These are phyloP conservation scores for Dromiciops gliroides DNA, from an alignment of 2,113 vertebrate genomes.

Conservation along the genomic window DNA sequence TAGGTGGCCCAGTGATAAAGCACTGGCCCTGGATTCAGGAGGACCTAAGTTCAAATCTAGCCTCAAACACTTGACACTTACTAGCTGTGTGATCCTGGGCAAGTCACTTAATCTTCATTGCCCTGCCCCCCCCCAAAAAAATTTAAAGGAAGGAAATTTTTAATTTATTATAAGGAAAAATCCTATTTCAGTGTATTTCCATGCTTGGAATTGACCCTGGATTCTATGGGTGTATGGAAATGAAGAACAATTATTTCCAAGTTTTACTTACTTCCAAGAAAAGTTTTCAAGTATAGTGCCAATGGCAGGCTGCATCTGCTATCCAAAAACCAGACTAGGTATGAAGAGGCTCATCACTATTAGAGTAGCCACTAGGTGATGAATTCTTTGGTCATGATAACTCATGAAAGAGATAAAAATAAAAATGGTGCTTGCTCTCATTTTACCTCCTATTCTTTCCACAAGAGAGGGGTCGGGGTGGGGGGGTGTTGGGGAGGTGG, in stretches of 20 bases:
- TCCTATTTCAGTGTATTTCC: not conserved
- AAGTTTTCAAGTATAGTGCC: not conserved
- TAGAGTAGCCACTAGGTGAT: not conserved
- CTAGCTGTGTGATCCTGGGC: too few species aligned
- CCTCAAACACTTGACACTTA: too few species aligned
- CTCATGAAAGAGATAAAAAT: not conserved
- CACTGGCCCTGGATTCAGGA: too few species aligned
- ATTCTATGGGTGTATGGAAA: not conserved
- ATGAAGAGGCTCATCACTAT: not conserved
- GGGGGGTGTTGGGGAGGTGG: too few species aligned
- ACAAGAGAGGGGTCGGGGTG: too few species aligned
- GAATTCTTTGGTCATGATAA: not conserved
- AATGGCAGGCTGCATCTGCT: not conserved
- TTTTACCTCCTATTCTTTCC: not conserved
- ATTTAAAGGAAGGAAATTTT: not conserved
- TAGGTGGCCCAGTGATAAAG: too few species aligned
- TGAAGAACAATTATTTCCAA: not conserved
- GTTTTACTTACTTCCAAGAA: not conserved
- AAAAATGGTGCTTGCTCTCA: not conserved
- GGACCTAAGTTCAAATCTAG: too few species aligned
- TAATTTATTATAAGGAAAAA: not conserved
- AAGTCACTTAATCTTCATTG: too few species aligned
- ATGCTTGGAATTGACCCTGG: not conserved
- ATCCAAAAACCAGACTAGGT: not conserved
- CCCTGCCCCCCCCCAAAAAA: too few species aligned